These are phyloP conservation scores for Micromussa lordhowensis DNA, from an alignment of 92 coral and sea anemone genomes.

Conservation along the genomic window DNA sequence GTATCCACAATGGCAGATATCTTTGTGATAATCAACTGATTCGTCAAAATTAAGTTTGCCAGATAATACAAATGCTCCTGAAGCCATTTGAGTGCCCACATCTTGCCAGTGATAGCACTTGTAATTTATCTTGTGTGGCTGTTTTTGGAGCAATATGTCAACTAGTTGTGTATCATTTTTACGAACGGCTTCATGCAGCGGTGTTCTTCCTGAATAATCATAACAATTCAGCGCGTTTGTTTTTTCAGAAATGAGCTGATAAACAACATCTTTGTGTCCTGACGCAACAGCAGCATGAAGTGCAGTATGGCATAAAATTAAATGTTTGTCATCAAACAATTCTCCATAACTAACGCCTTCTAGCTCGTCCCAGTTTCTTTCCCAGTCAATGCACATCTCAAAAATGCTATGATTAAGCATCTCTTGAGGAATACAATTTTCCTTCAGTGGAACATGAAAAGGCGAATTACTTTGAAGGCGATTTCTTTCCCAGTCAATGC, in stretches of 20 bases:
- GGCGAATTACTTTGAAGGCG: slow-evolving; percentile 3
- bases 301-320: slow-evolving; percentile 64
- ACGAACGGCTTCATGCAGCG: slow-evolving; percentile 66
- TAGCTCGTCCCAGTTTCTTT: neutral
- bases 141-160: slow-evolving; percentile 30
- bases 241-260: slow-evolving; percentile 31
- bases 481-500: neutral
- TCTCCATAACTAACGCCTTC: neutral
- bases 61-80: neutral
- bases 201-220: slow-evolving; percentile 63
- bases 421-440: neutral
- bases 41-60: slow-evolving; percentile 24
- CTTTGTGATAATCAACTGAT: neutral
- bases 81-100: neutral
- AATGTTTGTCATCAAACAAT: slow-evolving; percentile 48
- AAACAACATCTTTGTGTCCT: slow-evolving; percentile 44
- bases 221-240: slow-evolving; percentile 44
- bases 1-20: slow-evolving; percentile 59
- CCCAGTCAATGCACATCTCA: neutral
- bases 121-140: slow-evolving; percentile 31
- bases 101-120: slow-evolving; percentile 47
- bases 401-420: neutral
- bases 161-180: slow-evolving; percentile 45
- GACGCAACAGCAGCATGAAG: slow-evolving; percentile 67
- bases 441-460: neutral